Base-by-base conservation (phyloP, 2,113 vertebrate genomes). In the Xiphophorus hellerii region DNA sequence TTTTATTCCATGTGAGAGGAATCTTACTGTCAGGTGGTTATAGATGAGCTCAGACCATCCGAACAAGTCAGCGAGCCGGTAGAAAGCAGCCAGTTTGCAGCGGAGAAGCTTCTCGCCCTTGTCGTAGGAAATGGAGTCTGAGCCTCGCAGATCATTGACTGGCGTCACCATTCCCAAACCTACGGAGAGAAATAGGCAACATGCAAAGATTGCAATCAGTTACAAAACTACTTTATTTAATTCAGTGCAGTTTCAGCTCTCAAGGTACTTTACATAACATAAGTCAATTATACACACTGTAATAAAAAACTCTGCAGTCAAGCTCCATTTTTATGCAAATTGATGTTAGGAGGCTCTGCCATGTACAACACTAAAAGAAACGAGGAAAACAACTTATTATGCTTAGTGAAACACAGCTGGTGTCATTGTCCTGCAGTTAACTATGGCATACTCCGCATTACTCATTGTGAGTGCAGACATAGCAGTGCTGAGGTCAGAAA, bases 21-120 rank as follows among this genome's bases (percentile, higher is more conserved):
- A 28, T 37, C 89, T 72, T 94, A 99, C 98, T 61, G 98, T 98
- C 91, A 99, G 95, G 77, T 99, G 98, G 93, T 99, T 99, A 93
- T 98, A 99, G 94, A 99, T 99, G 67, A 99, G 96, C 91, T 99
- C 96, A 42, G 98, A 98, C 98, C 98, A 99, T 76, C 97, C 96
- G 35, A 99, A 98, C 84, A 99, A 94, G 87, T 99, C 98, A 0
- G 96, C 95, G 51, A 99, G 94, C 25, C 98, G 95, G 84, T 99
- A 97, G 82, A 99, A 97, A 1, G 98, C 98, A 0, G 98, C 98
- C 81, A 99, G 86, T 85, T 98, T 99, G 93, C 97, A 99, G 66
- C 98, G 95, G 58, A 97, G 86, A 48, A 97, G 85, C 81, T 99
- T 99, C 94, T 99, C 98, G 22, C 97, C 98, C 84, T 99, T 99